A percentile compares a stretch with the other conserved stretches of the same genome.
These are phyloP conservation scores for Chloebia gouldiae DNA, from an alignment of 2,113 vertebrate genomes.

Conservation along the genomic window DNA sequence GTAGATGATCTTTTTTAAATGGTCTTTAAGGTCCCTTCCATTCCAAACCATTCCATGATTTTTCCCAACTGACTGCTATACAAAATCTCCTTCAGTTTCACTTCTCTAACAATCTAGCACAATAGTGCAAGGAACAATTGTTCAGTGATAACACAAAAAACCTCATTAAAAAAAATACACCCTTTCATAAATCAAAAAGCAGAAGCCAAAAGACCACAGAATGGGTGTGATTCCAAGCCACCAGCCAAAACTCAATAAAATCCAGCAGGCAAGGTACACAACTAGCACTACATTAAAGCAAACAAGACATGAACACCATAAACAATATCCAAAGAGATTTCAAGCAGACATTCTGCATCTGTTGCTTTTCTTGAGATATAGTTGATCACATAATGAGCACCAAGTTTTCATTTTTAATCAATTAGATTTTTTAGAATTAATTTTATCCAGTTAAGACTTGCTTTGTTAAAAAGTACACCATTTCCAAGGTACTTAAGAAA, in stretches of 20 bases:
- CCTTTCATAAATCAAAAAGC: background rate
- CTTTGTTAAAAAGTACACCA: background rate
- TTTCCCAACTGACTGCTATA: background rate
- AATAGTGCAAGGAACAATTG: background rate
- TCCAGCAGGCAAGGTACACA: background rate
- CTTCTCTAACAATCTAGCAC: background rate
- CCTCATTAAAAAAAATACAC: background rate
- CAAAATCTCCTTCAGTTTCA: background rate
- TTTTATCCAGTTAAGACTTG: background rate
- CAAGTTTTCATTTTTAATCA: background rate
- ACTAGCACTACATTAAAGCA: background rate
- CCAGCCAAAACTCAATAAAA: background rate
- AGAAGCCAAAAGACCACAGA: background rate
- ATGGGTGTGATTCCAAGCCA: background rate
- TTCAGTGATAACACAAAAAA: background rate
- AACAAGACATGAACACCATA: background rate
- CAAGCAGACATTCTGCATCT: background rate
- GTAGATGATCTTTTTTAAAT: background rate
- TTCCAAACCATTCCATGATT: background rate
- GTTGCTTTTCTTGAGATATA: background rate
- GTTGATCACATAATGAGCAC: background rate
- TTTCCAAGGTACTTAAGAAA: background rate
- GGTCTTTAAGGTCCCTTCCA: background rate
- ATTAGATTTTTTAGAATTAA: background rate
- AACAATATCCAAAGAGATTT: background rate